These are phyloP conservation scores for Marisa cornuarietis DNA, from an alignment of 1,140 invertebrate species.

Conservation along the genomic window DNA sequence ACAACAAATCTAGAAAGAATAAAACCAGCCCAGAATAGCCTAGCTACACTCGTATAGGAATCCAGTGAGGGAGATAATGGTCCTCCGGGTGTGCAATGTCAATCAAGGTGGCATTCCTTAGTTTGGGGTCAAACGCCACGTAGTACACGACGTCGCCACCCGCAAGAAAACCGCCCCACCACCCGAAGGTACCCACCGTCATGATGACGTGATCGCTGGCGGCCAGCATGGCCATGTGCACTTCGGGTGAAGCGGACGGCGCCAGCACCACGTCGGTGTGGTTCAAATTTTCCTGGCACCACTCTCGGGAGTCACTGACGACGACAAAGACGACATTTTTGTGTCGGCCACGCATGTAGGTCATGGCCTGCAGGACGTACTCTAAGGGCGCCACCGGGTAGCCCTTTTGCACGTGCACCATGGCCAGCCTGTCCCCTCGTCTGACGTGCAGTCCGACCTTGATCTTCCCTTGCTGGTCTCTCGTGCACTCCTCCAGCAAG, in stretches of 20 bases:
- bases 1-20: no score
- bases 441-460: constrained; percentile 26
- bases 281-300: constrained; percentile 6
- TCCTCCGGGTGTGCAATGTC: constrained; percentile 30
- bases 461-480: not conserved
- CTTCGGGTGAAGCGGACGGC: constrained; percentile 20
- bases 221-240: constrained; percentile 56
- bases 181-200: constrained; percentile 56
- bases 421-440: constrained; percentile 10
- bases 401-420: not conserved
- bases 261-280: not conserved
- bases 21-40: not conserved
- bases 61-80: constrained; percentile 44
- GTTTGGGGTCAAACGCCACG: constrained; percentile 28
- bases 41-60: constrained; percentile 26
- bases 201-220: constrained; percentile 55
- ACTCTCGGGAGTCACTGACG: constrained; percentile 13
- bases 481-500: not conserved
- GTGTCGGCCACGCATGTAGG: constrained; percentile 17
- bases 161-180: constrained; percentile 56
- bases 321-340: constrained; percentile 18
- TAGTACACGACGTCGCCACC: constrained; percentile 56
- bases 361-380: constrained; percentile 22
- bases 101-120: constrained; percentile 29
- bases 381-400: constrained; percentile 14